A percentile compares a stretch with the other conserved stretches of the same genome.
phyloP scores from a whole-genome alignment of 2,888 invertebrate species.

The Epirrhoe alternata region DNA sequence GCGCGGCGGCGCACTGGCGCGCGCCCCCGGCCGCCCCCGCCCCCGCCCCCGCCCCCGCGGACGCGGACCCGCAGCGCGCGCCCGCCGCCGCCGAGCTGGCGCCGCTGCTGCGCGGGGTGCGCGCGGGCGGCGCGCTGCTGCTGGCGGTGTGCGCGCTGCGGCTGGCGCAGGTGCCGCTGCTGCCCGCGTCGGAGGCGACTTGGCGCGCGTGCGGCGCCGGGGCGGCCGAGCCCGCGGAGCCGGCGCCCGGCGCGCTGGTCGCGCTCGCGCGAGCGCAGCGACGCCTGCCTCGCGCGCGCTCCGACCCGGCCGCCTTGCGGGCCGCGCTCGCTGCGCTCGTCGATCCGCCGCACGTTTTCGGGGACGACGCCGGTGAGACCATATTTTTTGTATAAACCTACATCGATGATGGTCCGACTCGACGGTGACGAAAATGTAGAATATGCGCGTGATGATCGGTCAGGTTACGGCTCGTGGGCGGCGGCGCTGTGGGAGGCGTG shows the following conservation, averaged over 20 bases:
- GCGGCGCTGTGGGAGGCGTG: conserved; percentile 62
- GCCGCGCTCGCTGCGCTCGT: conserved; percentile 51
- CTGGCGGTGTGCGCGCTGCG: conserved; percentile 85
- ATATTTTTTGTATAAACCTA: too few relatives aligned
- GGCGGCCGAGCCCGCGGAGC: conserved; percentile 37
- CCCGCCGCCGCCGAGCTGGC: conserved; percentile 88
- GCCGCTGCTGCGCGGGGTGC: conserved; percentile 84
- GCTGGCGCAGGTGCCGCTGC: conserved; percentile 61
- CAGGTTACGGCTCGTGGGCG: conserved; percentile 59
- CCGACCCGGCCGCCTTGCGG: conserved; percentile 34
- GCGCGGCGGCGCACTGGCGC: conserved; percentile 91
- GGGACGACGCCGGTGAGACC: conserved; percentile 55
- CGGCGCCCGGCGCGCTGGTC: conserved; percentile 49
- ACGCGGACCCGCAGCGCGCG: conserved; percentile 87
- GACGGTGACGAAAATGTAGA: too few relatives aligned
- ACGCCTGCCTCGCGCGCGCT: conserved; percentile 48
- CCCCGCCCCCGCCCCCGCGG: conserved; percentile 87
- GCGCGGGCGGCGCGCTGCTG: conserved; percentile 84
- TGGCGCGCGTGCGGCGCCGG: conserved; percentile 45
- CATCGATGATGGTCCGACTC: too few relatives aligned
- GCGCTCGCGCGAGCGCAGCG: conserved; percentile 49
- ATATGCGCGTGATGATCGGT: not conserved
- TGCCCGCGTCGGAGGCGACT: conserved; percentile 31
- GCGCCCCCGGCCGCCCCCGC: conserved; percentile 80
- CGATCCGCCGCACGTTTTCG: conserved; percentile 70